Conservation (phyloP, 2,113 vertebrate genomes). For the Coptodon bakossiorum region DNA sequence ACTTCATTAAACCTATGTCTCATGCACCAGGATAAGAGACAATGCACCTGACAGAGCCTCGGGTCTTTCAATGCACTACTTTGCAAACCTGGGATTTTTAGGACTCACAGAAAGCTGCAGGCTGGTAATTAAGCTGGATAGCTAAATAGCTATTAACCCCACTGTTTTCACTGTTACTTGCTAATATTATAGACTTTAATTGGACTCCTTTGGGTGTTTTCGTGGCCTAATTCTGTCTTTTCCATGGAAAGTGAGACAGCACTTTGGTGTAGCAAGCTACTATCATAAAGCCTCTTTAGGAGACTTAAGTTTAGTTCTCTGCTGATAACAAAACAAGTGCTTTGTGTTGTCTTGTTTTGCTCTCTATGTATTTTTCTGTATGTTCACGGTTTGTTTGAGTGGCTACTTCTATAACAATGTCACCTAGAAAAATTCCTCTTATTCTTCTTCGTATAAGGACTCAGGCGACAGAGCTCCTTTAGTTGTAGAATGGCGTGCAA, state of each 20-base stretch:
- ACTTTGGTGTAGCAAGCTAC: neutral
- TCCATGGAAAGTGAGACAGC: neutral
- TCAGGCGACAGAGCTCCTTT: neutral
- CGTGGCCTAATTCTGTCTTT: conserved; percentile 56
- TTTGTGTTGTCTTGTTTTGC: neutral
- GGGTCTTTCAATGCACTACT: neutral
- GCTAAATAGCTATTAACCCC: conserved; percentile 65
- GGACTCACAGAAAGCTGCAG: conserved; percentile 27
- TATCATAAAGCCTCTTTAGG: neutral
- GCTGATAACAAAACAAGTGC: neutral
- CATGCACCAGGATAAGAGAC: neutral
- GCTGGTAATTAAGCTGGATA: conserved; percentile 60
- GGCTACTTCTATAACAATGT: neutral
- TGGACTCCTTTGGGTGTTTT: conserved; percentile 45
- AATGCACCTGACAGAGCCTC: neutral
- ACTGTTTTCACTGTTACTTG: conserved; percentile 43
- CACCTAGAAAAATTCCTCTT: neutral
- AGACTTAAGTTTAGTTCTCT: neutral
- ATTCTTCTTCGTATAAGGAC: neutral
- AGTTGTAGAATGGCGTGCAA: neutral
- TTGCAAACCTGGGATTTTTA: neutral
- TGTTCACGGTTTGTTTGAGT: neutral
- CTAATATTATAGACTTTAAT: conserved; percentile 68
- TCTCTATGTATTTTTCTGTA: neutral
- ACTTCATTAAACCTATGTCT: neutral